Percentiles rank a stretch among this genome's conserved stretches.
Conservation (phyloP, 1,140 invertebrate genomes). For the Ylistrum balloti region DNA sequence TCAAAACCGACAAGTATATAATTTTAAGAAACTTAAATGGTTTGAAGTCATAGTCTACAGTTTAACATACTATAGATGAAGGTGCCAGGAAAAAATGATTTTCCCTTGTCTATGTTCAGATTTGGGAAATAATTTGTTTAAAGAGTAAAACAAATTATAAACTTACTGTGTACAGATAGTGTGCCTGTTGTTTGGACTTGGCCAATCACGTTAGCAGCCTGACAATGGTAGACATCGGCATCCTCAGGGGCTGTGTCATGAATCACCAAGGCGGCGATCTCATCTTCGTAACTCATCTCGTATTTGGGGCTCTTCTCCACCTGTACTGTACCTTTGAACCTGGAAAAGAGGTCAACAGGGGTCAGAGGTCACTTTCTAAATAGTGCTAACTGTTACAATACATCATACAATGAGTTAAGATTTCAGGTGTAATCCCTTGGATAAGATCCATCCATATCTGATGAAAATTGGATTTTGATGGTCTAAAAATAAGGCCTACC, state of each 20-base stretch:
- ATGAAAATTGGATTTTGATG: too few relatives aligned
- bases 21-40: too few relatives aligned
- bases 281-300: constrained; percentile 80
- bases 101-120: too few relatives aligned
- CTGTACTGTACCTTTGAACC: constrained; percentile 80
- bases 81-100: too few relatives aligned
- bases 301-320: constrained; percentile 79
- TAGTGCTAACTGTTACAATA: not conserved
- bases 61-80: too few relatives aligned
- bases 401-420: not conserved
- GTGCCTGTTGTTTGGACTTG: constrained; percentile 79
- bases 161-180: constrained; percentile 80
- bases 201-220: constrained; percentile 78
- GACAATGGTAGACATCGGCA: constrained; percentile 78
- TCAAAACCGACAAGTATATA: too few relatives aligned
- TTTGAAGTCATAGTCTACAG: too few relatives aligned
- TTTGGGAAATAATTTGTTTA: constrained; percentile 22
- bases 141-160: not conserved
- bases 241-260: constrained; percentile 79
- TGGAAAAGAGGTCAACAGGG: constrained; percentile 47
- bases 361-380: not conserved
- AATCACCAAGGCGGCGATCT: constrained; percentile 79
- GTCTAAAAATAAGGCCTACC: constrained; percentile 67
- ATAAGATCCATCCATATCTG: not conserved
- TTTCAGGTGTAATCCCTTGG: not conserved